phyloP scores from a whole-genome alignment of 2,797 vertebrate genomes.

The Poliocrania exsul region DNA sequence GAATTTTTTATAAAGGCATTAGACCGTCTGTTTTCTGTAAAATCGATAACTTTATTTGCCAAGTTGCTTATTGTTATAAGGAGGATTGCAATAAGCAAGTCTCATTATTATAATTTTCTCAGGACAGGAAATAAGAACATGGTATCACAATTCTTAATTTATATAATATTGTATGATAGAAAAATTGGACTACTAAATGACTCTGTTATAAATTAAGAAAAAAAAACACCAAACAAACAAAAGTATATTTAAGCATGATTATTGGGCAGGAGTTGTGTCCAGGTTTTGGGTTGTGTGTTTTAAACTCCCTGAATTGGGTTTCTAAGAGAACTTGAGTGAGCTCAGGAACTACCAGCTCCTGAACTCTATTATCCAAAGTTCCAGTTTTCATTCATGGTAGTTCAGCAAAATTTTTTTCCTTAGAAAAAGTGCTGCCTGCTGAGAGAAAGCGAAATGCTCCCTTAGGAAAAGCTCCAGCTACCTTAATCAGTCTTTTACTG shows the following conservation, averaged over 20 bases:
- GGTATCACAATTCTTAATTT: neutral
- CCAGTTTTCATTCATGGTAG: neutral
- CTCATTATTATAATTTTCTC: neutral
- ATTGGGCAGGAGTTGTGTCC: fast-evolving
- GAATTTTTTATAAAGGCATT: neutral
- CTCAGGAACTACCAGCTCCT: neutral
- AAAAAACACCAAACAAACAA: neutral
- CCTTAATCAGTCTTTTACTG: constrained; percentile 49
- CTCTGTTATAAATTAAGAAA: neutral
- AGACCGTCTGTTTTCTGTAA: neutral
- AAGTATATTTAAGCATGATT: neutral
- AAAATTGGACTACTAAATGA: neutral
- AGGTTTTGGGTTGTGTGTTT: neutral
- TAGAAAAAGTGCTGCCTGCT: neutral
- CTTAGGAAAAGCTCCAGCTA: constrained; percentile 27
- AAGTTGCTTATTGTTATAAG: neutral
- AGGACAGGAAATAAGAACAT: neutral
- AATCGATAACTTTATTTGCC: neutral
- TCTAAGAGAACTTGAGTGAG: neutral
- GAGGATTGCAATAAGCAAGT: neutral
- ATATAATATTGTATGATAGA: neutral
- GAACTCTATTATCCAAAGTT: neutral
- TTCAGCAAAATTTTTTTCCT: neutral
- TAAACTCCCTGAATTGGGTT: neutral
- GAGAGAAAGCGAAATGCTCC: constrained; percentile 22